Evolutionary conservation across 2,113 vertebrate species (phyloP), one percentile per base, ranked within the genome.

Genomic region (Eupsittula cactorum): DNA sequence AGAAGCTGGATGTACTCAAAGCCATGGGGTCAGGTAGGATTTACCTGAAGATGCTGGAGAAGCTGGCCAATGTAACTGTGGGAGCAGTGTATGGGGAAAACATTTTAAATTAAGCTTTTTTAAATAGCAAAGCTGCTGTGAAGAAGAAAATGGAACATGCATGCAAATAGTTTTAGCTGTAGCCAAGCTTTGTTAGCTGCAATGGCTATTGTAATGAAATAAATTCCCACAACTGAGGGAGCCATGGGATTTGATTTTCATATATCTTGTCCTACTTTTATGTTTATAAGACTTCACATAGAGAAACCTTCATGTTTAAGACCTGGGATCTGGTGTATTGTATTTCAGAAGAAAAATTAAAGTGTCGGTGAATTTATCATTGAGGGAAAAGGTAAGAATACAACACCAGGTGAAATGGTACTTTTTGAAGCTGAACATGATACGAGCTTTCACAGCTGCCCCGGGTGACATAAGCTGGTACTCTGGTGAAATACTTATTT

Each of bases 251-350:
- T 95, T 92, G 44, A 73, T 91, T 92, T 92, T 93, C 42, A 16
- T 95, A 86, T 84, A 82, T 87, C 49, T 78, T 95, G 82, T 92
- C 63, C 85, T 95, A 81, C 67, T 91, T 96, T 73, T 46, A 62
- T 50, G 37, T 86, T 92, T 88, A 19, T 46, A 59, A 83, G 53
- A 39, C 16, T 52, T 82, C 74, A 57, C 55, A 79, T 80, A 16
- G 13, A 94, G 52, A 28, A 86, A 53, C 37, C 49, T 90, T 92
- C 1, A 7, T 84, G 88, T 88, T 79, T 73, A 91, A 92, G 47
- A 78, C 10, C 37, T 65, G 62, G 44, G 57, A 79, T 84, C 88
- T 89, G 31, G 20, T 64, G 23, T 76, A 55, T 60, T 18, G 3
- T 64, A 71, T 73, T 92, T 94, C 73, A 82, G 73, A 93, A 94